Evolutionary conservation across 2,888 invertebrate species (phyloP), one percentile per base, ranked within the genome.

Genomic region (Julus scanicus): DNA sequence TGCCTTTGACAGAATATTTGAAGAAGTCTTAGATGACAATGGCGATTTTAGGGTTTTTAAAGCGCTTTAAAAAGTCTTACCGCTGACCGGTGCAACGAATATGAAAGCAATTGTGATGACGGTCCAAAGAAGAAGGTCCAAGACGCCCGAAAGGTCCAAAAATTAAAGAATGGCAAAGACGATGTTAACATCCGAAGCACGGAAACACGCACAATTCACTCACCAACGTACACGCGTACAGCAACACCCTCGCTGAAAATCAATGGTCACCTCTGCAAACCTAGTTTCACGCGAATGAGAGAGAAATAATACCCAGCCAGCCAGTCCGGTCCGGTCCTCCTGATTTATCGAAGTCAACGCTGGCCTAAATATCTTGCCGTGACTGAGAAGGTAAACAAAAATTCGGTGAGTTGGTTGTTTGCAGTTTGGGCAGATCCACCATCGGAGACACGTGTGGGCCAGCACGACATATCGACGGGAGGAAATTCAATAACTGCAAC

Each of bases 371-470:
- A 13, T 9, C 37, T 39, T 9, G 80, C 37, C 80, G 80, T 80
- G 80, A 80, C 80, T 39, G 80, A 37, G 37, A 37, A 15, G 37
- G 37, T 37, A 80, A 80, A 80, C 80, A 80, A n/a, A 2, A 80
- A 39, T 80, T 39, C 37, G 37, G 80, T 29, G 11, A 20, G 63
- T 63, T n/a, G n/a, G 8, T 63, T 80, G 80, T 80, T 80, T 80
- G 37, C 80, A 80, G 37, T 80, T 80, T 39, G 80, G 80, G 80
- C 80, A 80, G 80, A 80, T 80, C 80, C 71, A 20, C 8, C 20
- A 44, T 44, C n/a, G 20, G n/a, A n/a, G 63, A 9, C 71, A 71
- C 71, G 71, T 71, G 71, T 17, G 57, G 57, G 57, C 29, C 20
- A 9, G 71, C 11, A 63, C 63, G 20, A 20, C 63, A 20, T 20